Percentiles rank a stretch among this genome's conserved stretches.
These are phyloP conservation scores for Danio albolineatus DNA, from an alignment of 2,797 vertebrate species.

Conservation along the genomic window DNA sequence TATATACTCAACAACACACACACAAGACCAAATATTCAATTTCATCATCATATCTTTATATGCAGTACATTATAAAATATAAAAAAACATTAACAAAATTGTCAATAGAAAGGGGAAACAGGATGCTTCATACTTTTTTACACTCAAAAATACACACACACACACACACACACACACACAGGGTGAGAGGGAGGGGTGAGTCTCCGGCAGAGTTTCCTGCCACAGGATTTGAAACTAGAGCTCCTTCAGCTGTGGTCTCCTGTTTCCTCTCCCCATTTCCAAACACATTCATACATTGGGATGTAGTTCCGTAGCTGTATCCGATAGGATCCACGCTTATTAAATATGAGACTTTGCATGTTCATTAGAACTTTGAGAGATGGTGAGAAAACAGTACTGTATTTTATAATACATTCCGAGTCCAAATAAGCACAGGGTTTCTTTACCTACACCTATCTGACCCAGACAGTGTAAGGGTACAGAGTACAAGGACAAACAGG, in stretches of 20 bases:
- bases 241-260: slow-evolving; percentile 65
- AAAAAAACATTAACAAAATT: slow-evolving; percentile 8
- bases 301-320: slow-evolving; percentile 37
- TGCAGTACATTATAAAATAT: neutral
- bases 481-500: slow-evolving; percentile 26
- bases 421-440: slow-evolving; percentile 18
- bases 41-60: no score
- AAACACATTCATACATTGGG: slow-evolving; percentile 51
- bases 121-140: slow-evolving; percentile 40
- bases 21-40: neutral
- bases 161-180: slow-evolving; percentile 20
- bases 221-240: slow-evolving; percentile 68
- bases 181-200: slow-evolving; percentile 37
- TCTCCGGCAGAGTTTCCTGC: slow-evolving; percentile 65
- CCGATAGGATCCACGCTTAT: slow-evolving; percentile 20
- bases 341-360: slow-evolving; percentile 14
- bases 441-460: neutral
- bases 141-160: slow-evolving; percentile 29
- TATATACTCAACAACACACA: slow-evolving; percentile 9
- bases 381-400: neutral
- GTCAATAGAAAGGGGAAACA: slow-evolving; percentile 20
- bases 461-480: neutral
- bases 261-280: slow-evolving; percentile 60
- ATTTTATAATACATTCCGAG: neutral
- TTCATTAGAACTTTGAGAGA: neutral